phyloP scores from a whole-genome alignment of 2,113 vertebrate species.

The Lampris incognitus region DNA sequence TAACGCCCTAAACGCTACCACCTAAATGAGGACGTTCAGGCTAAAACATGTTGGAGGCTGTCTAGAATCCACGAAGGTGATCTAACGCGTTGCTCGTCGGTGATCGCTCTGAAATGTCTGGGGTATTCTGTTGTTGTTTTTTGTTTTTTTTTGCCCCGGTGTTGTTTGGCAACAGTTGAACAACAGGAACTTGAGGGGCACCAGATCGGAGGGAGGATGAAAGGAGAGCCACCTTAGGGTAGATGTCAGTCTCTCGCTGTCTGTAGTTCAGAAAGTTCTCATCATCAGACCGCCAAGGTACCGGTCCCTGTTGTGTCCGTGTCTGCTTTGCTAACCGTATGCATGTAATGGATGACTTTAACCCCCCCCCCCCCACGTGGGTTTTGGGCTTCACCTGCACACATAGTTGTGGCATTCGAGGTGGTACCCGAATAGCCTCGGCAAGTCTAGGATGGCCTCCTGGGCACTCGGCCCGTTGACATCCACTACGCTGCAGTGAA shows the following conservation, averaged over 20 bases:
- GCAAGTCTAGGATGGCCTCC: too few relatives aligned
- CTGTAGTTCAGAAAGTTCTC: constrained; percentile 29
- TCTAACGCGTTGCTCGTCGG: background rate
- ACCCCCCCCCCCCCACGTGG: too few relatives aligned
- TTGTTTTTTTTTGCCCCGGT: background rate
- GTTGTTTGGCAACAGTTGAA: constrained; percentile 33
- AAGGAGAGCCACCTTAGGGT: background rate
- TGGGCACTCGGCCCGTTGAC: too few relatives aligned
- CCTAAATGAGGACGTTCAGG: too few relatives aligned
- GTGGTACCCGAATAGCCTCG: too few relatives aligned
- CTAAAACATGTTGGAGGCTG: background rate
- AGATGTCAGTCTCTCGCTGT: constrained; percentile 13
- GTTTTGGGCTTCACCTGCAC: too few relatives aligned
- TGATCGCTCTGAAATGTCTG: background rate
- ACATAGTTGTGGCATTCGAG: too few relatives aligned
- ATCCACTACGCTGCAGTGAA: background rate
- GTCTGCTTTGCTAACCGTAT: background rate
- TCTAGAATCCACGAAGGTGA: constrained; percentile 25
- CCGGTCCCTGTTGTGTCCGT: constrained; percentile 3
- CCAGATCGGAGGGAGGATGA: background rate
- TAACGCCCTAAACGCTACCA: too few relatives aligned
- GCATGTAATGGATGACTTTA: too few relatives aligned
- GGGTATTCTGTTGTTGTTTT: background rate
- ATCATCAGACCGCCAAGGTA: constrained; percentile 28
- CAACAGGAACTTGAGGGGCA: background rate